Evolutionary conservation across 2,797 vertebrate genomes (phyloP).

Genomic region (Urocyon cinereoargenteus): DNA sequence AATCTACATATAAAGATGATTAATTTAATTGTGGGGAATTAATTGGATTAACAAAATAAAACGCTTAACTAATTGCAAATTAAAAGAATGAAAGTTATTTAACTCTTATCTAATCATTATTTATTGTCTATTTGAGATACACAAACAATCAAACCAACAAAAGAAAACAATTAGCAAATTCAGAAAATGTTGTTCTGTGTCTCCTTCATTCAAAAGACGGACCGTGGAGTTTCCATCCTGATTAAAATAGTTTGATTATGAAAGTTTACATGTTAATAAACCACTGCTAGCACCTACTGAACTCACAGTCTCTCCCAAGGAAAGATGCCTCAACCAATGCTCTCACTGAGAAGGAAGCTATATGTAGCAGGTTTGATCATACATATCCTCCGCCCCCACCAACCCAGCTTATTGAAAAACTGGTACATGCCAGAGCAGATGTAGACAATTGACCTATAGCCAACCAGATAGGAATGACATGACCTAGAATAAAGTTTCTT

Average conservation of each 20-base stretch:
- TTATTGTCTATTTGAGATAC: slow-evolving; percentile 42
- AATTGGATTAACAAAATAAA: slow-evolving; percentile 64
- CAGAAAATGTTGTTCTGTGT: not conserved
- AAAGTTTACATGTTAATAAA: not conserved
- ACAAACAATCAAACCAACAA: slow-evolving; percentile 48
- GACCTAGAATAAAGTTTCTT: not conserved
- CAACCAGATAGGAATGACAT: not conserved
- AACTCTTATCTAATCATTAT: slow-evolving; percentile 48
- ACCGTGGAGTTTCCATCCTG: not conserved
- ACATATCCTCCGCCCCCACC: not conserved
- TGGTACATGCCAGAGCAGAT: not conserved
- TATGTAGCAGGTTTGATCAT: not conserved
- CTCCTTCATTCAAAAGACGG: not conserved
- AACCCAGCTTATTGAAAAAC: not conserved
- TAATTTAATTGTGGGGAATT: slow-evolving; percentile 64
- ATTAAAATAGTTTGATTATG: not conserved
- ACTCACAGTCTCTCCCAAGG: not conserved
- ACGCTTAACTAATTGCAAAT: slow-evolving; percentile 39
- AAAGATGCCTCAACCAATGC: not conserved
- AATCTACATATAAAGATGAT: slow-evolving; percentile 50
- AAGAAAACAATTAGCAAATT: slow-evolving; percentile 38
- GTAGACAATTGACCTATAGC: not conserved
- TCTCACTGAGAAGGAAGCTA: not conserved
- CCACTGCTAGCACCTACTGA: not conserved
- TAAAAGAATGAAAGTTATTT: slow-evolving; percentile 56